Evolutionary conservation across 2,797 vertebrate species (phyloP), one percentile per base, ranked within the genome.

Genomic region (Sebastes goodei): DNA sequence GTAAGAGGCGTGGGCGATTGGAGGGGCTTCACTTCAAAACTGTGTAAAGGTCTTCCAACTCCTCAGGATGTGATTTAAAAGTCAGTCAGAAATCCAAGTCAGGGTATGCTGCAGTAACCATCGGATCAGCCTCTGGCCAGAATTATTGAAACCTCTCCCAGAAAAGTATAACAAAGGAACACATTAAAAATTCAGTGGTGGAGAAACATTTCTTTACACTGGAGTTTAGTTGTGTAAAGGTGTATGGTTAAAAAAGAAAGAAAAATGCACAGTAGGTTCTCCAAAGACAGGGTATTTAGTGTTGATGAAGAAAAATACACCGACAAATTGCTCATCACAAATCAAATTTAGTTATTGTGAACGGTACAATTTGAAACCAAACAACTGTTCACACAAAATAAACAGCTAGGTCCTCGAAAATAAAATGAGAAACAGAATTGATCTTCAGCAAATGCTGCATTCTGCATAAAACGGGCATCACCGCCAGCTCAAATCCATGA

Each of bases 21-120:
- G 27, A 81, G 53, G 20, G 30, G 46, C 17, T 61, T 63, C 49
- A 82, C 81, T 90, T 88, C 72, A 77, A 79, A 84, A 83, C 71
- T 83, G 74, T 76, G 59, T 30, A 88, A 90, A 90, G 84, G 85
- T 91, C 90, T 85, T 62, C 67, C 2, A 77, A 78, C 77, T 84
- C 85, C 83, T 17, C 17, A 77, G 77, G 82, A 83, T 55, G 61
- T 56, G 15, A 81, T 86, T 84, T 83, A 59, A 84, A 84, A 89
- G 81, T 78, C 74, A 75, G 78, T 69, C 38, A 67, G 49, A 74
- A 71, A 70, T 30, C 14, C 12, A 35, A 73, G 61, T 67, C 55
- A 7, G 17, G 79, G 65, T 59, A 29, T 75, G 63, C 59, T 20
- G 57, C 59, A 69, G 23, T 46, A 32, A 83, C 27, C 55, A 57